phyloP scores from a whole-genome alignment of 2,797 vertebrate genomes.

The Acrossocheilus wenchowensis region DNA sequence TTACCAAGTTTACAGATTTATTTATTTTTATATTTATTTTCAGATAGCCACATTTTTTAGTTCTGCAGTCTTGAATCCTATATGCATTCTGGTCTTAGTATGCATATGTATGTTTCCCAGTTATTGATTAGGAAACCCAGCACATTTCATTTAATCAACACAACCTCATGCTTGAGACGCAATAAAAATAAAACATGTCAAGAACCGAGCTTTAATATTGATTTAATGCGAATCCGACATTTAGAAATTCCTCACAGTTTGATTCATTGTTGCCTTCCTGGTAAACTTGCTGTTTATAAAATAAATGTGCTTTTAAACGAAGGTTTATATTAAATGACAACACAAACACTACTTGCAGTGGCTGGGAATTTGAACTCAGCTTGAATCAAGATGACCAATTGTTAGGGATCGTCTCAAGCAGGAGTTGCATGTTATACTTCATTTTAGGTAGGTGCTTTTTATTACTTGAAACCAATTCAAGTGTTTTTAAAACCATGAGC shows the following conservation, averaged over 20 bases:
- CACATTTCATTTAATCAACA: slow-evolving; percentile 64
- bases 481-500: neutral
- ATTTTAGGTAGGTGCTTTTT: slow-evolving; percentile 43
- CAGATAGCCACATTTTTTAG: slow-evolving; percentile 75
- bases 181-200: neutral
- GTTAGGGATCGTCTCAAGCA: slow-evolving; percentile 47
- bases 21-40: slow-evolving; percentile 67
- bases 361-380: slow-evolving; percentile 1
- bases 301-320: neutral
- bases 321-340: slow-evolving; percentile 17
- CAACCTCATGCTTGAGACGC: slow-evolving; percentile 75
- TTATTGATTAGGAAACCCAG: slow-evolving; percentile 61
- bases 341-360: neutral
- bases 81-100: slow-evolving; percentile 75
- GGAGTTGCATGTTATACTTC: slow-evolving; percentile 43
- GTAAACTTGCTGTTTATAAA: neutral
- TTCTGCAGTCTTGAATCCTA: slow-evolving; percentile 78
- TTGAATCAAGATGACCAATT: slow-evolving; percentile 9
- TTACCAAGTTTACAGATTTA: slow-evolving; percentile 67
- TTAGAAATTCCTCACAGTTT: neutral
- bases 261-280: neutral
- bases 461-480: slow-evolving; percentile 33
- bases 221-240: neutral
- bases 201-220: neutral
- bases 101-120: slow-evolving; percentile 72